phyloP scores from a whole-genome alignment of 2,797 vertebrate species.

The Loriculus beryllinus region DNA sequence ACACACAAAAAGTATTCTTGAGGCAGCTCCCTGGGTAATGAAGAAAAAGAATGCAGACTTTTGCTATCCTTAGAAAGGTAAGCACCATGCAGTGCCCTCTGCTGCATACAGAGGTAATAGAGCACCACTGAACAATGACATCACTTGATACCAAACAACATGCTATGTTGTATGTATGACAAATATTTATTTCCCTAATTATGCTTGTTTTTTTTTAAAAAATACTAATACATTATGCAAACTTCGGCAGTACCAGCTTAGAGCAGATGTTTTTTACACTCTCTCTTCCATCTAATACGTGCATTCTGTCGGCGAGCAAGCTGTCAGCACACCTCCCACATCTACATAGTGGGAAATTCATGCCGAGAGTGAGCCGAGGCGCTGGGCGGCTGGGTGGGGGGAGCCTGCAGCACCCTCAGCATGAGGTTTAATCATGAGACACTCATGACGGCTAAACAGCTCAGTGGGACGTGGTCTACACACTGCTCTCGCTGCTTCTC shows the following conservation, averaged over 20 bases:
- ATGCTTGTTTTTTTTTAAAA: slow-evolving; percentile 24
- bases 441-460: neutral
- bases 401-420: neutral
- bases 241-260: neutral
- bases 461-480: neutral
- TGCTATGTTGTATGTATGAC: neutral
- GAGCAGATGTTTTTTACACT: neutral
- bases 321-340: slow-evolving; percentile 14
- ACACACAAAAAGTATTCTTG: neutral
- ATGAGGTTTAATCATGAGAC: neutral
- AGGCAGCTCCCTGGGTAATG: neutral
- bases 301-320: neutral
- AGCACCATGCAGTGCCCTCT: slow-evolving; percentile 29
- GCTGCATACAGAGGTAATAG: neutral
- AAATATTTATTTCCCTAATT: slow-evolving; percentile 30
- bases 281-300: neutral
- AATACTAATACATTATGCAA: slow-evolving; percentile 6
- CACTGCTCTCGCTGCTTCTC: neutral
- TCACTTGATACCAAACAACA: neutral
- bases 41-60: neutral
- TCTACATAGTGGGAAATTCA: neutral
- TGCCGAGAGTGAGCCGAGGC: neutral
- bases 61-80: neutral
- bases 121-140: neutral
- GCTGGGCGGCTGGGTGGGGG: neutral